These are phyloP conservation scores for Falco naumanni DNA, from an alignment of 2,797 vertebrate species.

Conservation along the genomic window DNA sequence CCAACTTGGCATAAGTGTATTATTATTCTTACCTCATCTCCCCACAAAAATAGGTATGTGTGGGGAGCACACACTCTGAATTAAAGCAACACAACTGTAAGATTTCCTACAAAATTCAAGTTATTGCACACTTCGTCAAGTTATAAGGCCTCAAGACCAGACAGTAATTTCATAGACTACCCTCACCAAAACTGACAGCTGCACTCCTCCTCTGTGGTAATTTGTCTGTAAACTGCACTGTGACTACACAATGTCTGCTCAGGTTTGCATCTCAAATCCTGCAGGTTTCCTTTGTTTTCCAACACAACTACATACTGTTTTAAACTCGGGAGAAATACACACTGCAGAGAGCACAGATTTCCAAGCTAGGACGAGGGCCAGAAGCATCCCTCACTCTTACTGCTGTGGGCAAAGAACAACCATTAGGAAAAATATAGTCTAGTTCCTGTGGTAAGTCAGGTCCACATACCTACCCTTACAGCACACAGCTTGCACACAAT, in stretches of 20 bases:
- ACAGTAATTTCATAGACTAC: neutral
- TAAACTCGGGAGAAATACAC: neutral
- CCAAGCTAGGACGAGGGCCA: neutral
- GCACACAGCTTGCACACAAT: neutral
- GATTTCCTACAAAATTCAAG: neutral
- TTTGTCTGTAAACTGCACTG: neutral
- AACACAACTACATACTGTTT: neutral
- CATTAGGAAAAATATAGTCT: neutral
- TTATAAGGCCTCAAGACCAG: neutral
- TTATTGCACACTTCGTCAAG: neutral
- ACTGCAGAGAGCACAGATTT: neutral
- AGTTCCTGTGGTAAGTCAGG: neutral
- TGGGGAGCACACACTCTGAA: neutral
- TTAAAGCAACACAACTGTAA: neutral
- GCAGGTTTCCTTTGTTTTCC: neutral
- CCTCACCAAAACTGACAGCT: neutral
- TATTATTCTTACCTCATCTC: neutral
- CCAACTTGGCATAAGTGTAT: rapidly evolving
- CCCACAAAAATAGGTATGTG: neutral
- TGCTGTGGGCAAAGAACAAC: neutral
- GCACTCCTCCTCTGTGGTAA: neutral
- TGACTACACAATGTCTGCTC: neutral
- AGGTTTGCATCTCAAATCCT: neutral
- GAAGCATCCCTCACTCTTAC: neutral
- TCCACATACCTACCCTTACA: neutral